Evolutionary conservation across 2,113 vertebrate species (phyloP).

Genomic region (Chaetorhynchus papuensis): DNA sequence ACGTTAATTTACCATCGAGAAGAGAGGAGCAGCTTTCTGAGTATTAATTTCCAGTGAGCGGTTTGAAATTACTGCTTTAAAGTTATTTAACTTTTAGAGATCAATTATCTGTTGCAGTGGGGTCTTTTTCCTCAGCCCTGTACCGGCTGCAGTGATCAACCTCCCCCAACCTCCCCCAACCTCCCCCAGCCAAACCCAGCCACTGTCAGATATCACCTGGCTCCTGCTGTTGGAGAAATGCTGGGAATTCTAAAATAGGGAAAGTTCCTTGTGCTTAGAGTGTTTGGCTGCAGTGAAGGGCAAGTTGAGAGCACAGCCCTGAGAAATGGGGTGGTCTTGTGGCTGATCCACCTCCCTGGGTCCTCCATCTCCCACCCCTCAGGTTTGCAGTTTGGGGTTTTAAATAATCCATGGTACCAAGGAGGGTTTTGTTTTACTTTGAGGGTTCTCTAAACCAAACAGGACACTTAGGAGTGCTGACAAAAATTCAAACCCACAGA

Average conservation of each 20-base stretch:
- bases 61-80: background rate
- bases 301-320: too few species aligned
- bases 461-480: accelerated
- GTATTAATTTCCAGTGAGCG: background rate
- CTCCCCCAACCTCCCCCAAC: background rate
- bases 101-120: accelerated
- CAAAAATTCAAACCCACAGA: background rate
- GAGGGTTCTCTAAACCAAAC: background rate
- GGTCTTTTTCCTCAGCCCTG: background rate
- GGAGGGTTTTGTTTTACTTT: background rate
- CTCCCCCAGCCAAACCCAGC: background rate
- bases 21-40: background rate
- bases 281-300: background rate
- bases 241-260: background rate
- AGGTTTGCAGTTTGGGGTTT: background rate
- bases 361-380: background rate
- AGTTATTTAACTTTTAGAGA: background rate
- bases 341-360: background rate
- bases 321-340: accelerated
- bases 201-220: accelerated
- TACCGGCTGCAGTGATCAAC: background rate
- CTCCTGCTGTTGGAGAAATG: background rate
- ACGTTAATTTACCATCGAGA: accelerated
- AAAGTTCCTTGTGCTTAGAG: background rate
- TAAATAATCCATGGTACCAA: accelerated